A percentile compares a stretch with the other conserved stretches of the same genome.
phyloP scores from a whole-genome alignment of 2,888 invertebrate genomes.

The Epiperipatus broadwayi region DNA sequence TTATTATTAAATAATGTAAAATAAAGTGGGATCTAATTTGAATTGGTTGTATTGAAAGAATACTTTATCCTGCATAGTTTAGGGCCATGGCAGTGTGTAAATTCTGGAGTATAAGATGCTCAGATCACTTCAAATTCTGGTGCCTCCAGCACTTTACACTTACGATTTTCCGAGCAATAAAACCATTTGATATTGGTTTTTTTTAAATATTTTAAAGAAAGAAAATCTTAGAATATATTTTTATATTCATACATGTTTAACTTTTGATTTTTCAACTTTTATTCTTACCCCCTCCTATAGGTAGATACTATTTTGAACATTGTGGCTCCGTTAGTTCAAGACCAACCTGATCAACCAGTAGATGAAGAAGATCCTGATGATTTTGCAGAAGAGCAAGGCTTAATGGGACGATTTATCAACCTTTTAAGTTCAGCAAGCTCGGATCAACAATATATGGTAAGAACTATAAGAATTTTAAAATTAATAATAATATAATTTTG shows the following conservation, averaged over 20 bases:
- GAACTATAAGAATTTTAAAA: slow-evolving; percentile 14
- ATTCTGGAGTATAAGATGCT: too few relatives aligned
- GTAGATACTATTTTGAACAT: slow-evolving; percentile 56
- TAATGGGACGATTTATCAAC: slow-evolving; percentile 46
- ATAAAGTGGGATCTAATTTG: too few relatives aligned
- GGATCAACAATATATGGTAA: slow-evolving; percentile 39
- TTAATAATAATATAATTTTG: neutral
- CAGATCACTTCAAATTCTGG: too few relatives aligned
- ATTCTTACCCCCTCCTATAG: slow-evolving; percentile 25
- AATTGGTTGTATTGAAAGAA: too few relatives aligned
- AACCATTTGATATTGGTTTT: too few relatives aligned
- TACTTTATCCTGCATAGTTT: too few relatives aligned
- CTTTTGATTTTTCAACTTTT: slow-evolving; percentile 17
- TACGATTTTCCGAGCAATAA: too few relatives aligned
- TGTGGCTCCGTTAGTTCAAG: slow-evolving; percentile 63
- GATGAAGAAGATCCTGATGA: slow-evolving; percentile 65
- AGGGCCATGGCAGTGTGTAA: too few relatives aligned
- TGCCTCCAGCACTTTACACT: too few relatives aligned
- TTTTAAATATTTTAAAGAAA: too few relatives aligned
- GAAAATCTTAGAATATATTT: neutral
- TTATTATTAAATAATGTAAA: too few relatives aligned
- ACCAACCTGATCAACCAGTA: slow-evolving; percentile 52
- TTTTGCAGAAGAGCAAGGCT: slow-evolving; percentile 80
- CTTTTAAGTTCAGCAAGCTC: slow-evolving; percentile 31
- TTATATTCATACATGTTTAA: slow-evolving; percentile 16